Evolutionary conservation across 2,113 vertebrate genomes (phyloP).

Genomic region (Dolichotis patagonum): DNA sequence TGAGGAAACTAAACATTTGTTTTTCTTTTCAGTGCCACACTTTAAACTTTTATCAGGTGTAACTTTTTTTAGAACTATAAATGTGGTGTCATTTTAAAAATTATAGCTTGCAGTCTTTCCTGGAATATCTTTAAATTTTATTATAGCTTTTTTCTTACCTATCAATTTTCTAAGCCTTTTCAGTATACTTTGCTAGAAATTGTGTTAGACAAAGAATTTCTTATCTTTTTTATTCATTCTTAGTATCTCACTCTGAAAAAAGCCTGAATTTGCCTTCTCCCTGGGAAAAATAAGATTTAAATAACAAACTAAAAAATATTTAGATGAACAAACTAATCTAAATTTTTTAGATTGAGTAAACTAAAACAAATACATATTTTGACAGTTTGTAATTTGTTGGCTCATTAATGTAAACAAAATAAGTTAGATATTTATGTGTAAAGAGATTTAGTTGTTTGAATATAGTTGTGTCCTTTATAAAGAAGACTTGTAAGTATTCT

Average conservation of each 20-base stretch:
- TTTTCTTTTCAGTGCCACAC: neutral
- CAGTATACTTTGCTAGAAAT: neutral
- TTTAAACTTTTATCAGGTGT: neutral
- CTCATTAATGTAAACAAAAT: slow-evolving; percentile 16
- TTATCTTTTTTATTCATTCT: neutral
- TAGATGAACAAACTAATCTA: neutral
- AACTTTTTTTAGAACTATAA: neutral
- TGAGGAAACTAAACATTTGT: neutral
- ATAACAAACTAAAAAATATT: neutral
- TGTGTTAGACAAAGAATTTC: neutral
- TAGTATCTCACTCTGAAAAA: neutral
- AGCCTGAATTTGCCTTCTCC: neutral
- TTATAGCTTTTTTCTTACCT: neutral
- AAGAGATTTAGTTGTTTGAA: slow-evolving; percentile 23
- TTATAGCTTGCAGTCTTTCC: neutral
- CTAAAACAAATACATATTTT: neutral
- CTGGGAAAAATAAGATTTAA: neutral
- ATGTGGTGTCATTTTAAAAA: neutral
- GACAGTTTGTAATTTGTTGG: slow-evolving; percentile 16
- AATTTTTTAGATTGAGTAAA: neutral
- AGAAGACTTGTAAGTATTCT: neutral
- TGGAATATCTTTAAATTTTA: slow-evolving; percentile 5
- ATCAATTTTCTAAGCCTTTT: neutral
- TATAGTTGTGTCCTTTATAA: neutral
- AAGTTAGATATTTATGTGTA: slow-evolving; percentile 20